phyloP scores from a whole-genome alignment of 2,113 vertebrate genomes.

The Oryctolagus cuniculus region DNA sequence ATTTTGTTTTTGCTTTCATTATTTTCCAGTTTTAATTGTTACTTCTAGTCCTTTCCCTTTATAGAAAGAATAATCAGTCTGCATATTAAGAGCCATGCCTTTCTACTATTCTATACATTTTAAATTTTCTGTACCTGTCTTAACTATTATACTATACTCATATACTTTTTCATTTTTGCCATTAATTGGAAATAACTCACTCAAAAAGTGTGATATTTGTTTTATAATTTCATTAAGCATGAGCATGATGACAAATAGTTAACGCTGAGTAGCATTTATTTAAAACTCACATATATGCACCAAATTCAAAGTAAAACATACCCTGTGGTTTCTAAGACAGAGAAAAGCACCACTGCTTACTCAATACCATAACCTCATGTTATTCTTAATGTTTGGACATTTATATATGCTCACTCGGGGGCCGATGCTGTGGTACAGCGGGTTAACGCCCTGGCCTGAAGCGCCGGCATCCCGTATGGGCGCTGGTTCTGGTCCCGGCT shows the following conservation, averaged over 20 bases:
- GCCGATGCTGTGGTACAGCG: too few species aligned
- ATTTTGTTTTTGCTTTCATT: constrained; percentile 53
- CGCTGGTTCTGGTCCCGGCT: too few species aligned
- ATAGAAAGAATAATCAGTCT: background rate
- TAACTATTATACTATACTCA: constrained; percentile 17
- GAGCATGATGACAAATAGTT: background rate
- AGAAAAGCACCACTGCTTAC: background rate
- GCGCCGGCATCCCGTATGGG: too few species aligned
- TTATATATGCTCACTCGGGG: background rate
- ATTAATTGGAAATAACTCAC: constrained; percentile 9
- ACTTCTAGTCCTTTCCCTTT: constrained; percentile 47
- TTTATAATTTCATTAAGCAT: background rate
- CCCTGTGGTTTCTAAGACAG: background rate
- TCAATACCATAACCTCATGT: background rate
- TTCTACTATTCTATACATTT: constrained; percentile 5
- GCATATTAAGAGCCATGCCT: constrained; percentile 24
- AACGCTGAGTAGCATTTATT: background rate
- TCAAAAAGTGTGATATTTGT: background rate
- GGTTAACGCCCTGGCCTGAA: too few species aligned
- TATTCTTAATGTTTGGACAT: background rate
- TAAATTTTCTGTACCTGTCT: constrained; percentile 17
- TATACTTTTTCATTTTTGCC: constrained; percentile 61
- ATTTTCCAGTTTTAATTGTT: constrained; percentile 50
- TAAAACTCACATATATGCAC: background rate
- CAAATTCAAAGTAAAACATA: background rate